phyloP scores from a whole-genome alignment of 2,888 invertebrate genomes.

The Cerceris ruficornis region DNA sequence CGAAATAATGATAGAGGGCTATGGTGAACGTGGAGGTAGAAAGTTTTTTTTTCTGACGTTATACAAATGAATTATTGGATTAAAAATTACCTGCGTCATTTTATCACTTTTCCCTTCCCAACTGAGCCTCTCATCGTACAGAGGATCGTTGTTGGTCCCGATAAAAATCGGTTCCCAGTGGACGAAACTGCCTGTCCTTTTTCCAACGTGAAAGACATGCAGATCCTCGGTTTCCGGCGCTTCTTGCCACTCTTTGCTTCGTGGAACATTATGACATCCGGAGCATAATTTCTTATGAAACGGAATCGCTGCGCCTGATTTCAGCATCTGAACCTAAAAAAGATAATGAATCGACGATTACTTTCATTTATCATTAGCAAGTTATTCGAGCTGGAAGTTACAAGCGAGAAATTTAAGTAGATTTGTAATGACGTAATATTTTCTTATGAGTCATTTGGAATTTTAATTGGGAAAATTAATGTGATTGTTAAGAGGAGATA shows the following conservation, averaged over 20 bases:
- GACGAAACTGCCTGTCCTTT: conserved; percentile 89
- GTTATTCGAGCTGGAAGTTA: too few relatives aligned
- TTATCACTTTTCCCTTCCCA: conserved; percentile 98
- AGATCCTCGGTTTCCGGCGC: conserved; percentile 88
- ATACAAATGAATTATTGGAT: neutral
- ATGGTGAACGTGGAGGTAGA: neutral
- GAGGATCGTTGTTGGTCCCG: conserved; percentile 93
- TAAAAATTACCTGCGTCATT: conserved; percentile 92
- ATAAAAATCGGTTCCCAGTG: conserved; percentile 98
- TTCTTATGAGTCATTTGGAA: too few relatives aligned
- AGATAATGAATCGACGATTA: neutral
- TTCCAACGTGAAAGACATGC: conserved; percentile 92
- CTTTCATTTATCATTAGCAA: too few relatives aligned
- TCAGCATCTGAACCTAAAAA: conserved; percentile 86
- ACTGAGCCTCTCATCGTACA: conserved; percentile 94
- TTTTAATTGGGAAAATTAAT: too few relatives aligned
- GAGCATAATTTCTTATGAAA: conserved; percentile 96
- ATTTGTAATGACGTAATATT: too few relatives aligned
- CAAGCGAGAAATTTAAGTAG: too few relatives aligned
- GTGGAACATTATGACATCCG: conserved; percentile 93
- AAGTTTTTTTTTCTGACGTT: neutral
- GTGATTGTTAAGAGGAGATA: too few relatives aligned
- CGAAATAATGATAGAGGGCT: too few relatives aligned
- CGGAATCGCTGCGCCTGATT: conserved; percentile 91
- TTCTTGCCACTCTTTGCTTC: conserved; percentile 92